Evolutionary conservation across 2,113 vertebrate genomes (phyloP).

Genomic region (Falcunculus frontatus): DNA sequence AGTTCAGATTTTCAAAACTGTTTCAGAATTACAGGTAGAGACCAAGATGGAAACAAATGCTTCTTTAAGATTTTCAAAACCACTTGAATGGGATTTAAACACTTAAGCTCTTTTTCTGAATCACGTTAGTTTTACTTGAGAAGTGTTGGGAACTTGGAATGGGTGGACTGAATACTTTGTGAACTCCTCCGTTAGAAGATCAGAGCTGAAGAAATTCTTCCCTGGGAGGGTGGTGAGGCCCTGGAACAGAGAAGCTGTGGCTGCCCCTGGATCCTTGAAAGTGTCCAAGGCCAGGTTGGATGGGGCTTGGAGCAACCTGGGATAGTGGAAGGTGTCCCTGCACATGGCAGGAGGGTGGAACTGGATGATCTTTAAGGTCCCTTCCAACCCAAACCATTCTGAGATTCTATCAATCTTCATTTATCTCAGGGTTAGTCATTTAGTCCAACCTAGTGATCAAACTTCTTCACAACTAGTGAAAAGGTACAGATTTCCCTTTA

Average conservation of each 20-base stretch:
- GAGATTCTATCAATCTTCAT: neutral
- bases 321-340: neutral
- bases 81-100: neutral
- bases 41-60: neutral
- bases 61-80: neutral
- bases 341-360: neutral
- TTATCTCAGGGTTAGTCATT: neutral
- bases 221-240: accelerated
- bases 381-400: neutral
- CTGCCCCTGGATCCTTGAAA: neutral
- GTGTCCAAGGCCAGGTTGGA: neutral
- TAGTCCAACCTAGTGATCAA: neutral
- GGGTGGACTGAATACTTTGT: neutral
- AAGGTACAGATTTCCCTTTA: neutral
- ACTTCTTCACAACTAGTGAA: neutral
- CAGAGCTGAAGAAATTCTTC: neutral
- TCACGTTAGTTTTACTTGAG: neutral
- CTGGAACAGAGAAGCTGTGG: neutral
- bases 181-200: neutral
- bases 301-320: accelerated
- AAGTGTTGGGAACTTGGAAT: neutral
- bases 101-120: neutral
- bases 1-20: neutral
- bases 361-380: accelerated
- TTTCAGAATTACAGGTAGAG: neutral